A percentile compares a stretch with the other conserved stretches of the same genome.
These are phyloP conservation scores for Leptobrachium ailaonicum DNA, from an alignment of 2,113 vertebrate genomes.

Conservation along the genomic window DNA sequence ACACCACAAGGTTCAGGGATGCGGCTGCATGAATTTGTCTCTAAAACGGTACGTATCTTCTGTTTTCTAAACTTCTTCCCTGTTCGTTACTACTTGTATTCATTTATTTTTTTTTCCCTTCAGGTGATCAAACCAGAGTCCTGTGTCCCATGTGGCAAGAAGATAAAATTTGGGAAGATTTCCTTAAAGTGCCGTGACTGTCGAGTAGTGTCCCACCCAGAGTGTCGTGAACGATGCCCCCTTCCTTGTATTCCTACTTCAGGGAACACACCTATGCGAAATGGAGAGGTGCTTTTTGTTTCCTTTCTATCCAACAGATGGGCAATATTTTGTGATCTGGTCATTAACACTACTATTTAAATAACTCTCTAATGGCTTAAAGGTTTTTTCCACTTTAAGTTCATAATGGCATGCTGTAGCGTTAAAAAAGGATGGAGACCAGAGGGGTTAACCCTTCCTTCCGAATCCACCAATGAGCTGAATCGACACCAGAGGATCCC, in stretches of 20 bases:
- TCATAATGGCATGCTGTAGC: too few species aligned
- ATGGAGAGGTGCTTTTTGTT: conserved; percentile 75
- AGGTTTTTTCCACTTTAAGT: too few species aligned
- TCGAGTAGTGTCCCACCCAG: conserved; percentile 84
- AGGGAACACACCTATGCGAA: conserved; percentile 79
- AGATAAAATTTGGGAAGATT: conserved; percentile 95
- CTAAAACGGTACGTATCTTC: conserved; percentile 81
- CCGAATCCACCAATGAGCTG: too few species aligned
- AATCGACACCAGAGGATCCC: too few species aligned
- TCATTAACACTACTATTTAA: too few species aligned
- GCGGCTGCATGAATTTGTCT: conserved; percentile 89
- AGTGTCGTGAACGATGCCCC: conserved; percentile 92
- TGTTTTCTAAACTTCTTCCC: not conserved
- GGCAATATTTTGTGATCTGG: too few species aligned
- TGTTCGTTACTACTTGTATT: not conserved
- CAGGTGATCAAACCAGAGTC: conserved; percentile 97
- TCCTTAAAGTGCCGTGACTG: conserved; percentile 92
- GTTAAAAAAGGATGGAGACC: too few species aligned
- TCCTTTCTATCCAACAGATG: too few species aligned
- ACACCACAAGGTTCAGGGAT: conserved; percentile 78
- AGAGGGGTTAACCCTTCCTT: too few species aligned
- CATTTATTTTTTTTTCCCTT: not conserved
- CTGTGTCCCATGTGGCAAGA: conserved; percentile 94
- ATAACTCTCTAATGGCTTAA: too few species aligned
- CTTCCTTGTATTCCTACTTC: conserved; percentile 89